Conservation (phyloP, 2,888 invertebrate species). For the Acrobasis consociella region DNA sequence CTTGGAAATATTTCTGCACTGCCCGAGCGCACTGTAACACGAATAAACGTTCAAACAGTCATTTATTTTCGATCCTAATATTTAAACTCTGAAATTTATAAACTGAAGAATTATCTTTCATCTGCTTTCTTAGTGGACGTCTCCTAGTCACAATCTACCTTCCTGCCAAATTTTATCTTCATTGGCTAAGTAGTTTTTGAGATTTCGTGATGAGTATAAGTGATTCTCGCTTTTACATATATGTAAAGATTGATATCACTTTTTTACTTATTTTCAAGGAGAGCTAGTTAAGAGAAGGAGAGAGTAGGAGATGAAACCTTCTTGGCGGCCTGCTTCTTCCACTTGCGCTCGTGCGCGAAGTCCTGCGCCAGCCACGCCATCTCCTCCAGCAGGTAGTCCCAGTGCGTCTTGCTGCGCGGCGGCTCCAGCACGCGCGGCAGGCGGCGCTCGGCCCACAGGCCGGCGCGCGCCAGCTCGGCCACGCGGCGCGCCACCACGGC, state of each 20-base stretch:
- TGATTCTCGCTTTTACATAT: too few relatives aligned
- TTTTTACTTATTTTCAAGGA: background rate
- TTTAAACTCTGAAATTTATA: background rate
- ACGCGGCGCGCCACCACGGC: constrained; percentile 97
- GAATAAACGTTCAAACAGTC: background rate
- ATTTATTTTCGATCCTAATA: background rate
- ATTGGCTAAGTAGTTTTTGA: too few relatives aligned
- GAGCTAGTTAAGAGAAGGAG: background rate
- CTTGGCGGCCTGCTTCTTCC: constrained; percentile 97
- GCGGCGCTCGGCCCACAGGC: constrained; percentile 96
- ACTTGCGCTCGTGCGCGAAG: constrained; percentile 98
- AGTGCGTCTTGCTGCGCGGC: constrained; percentile 95
- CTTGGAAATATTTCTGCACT: constrained; percentile 95
- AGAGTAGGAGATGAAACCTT: constrained; percentile 76
- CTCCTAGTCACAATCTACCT: too few relatives aligned
- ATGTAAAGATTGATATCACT: too few relatives aligned
- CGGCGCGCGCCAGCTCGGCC: constrained; percentile 95
- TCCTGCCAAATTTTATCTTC: too few relatives aligned
- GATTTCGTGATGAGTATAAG: too few relatives aligned
- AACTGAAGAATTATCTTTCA: too few relatives aligned
- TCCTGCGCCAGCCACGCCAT: constrained; percentile 99
- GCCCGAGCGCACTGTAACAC: constrained; percentile 89
- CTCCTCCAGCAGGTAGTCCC: constrained; percentile 99
- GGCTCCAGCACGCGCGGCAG: constrained; percentile 96
- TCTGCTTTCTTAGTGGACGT: too few relatives aligned